Evolutionary conservation across 1,140 invertebrate species (phyloP).

Genomic region (Bombus huntii): DNA sequence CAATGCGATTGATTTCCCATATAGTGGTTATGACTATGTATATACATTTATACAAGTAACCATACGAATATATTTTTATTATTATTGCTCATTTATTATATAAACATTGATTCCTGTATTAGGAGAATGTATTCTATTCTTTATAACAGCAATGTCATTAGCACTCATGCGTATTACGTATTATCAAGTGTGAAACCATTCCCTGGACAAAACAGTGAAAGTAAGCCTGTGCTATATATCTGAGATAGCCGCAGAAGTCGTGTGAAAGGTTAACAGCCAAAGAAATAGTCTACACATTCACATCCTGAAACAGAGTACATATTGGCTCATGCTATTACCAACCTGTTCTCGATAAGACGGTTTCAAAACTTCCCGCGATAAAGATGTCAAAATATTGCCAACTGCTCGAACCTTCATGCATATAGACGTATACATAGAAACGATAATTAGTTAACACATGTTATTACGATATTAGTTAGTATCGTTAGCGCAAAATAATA

Average conservation of each 20-base stretch:
- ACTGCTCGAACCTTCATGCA: neutral
- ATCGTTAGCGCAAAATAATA: neutral
- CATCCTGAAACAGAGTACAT: slow-evolving; percentile 8
- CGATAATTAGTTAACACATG: neutral
- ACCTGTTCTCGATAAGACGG: neutral
- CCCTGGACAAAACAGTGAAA: slow-evolving; percentile 14
- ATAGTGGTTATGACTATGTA: neutral
- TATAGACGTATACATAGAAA: neutral
- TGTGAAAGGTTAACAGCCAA: slow-evolving; percentile 32
- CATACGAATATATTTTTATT: neutral
- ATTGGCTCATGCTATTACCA: neutral
- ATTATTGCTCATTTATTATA: no score
- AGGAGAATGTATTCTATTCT: no score
- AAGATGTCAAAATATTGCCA: neutral
- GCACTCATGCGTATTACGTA: neutral
- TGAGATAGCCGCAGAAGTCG: neutral
- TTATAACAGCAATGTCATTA: neutral
- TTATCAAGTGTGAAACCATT: neutral
- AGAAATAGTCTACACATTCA: slow-evolving; percentile 6
- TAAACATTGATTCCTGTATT: neutral
- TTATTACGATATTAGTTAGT: neutral
- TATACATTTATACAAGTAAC: neutral
- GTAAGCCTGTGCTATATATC: neutral
- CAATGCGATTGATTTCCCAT: neutral
- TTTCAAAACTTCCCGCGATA: slow-evolving; percentile 17